A percentile compares a stretch with the other conserved stretches of the same genome.
Conservation (phyloP, 2,113 vertebrate species). For the Carettochelys insculpta region DNA sequence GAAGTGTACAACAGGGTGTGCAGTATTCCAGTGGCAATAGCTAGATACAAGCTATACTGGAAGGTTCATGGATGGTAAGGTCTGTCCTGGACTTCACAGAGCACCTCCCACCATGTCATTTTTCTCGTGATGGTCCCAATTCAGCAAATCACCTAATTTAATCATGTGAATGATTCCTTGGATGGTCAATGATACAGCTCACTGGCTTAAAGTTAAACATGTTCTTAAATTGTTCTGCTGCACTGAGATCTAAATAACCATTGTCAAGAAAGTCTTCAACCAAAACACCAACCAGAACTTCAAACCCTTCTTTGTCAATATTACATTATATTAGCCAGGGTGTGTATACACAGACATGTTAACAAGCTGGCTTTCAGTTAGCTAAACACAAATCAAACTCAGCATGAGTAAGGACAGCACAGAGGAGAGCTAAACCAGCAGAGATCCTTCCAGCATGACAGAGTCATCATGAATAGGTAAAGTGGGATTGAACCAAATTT, state of each 20-base stretch:
- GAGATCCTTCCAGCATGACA: background rate
- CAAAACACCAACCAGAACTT: background rate
- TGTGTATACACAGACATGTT: background rate
- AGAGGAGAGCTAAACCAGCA: background rate
- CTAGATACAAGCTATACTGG: background rate
- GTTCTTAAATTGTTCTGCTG: background rate
- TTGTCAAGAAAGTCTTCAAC: background rate
- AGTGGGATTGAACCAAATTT: background rate
- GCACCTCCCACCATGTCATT: background rate
- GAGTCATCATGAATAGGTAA: background rate
- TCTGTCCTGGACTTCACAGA: background rate
- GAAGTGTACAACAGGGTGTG: background rate
- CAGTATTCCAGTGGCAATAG: background rate
- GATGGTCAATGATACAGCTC: background rate
- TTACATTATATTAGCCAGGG: background rate
- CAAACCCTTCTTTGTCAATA: background rate
- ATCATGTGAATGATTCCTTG: background rate
- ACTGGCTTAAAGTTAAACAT: background rate
- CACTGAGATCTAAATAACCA: background rate
- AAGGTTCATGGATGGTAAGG: background rate
- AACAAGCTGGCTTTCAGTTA: background rate
- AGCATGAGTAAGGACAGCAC: fast-evolving
- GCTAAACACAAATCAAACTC: background rate
- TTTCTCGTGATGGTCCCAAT: background rate
- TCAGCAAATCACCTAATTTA: background rate